Percentiles rank a stretch among this genome's conserved stretches.
phyloP scores from a whole-genome alignment of 2,888 invertebrate genomes.

The Geotrupes spiniger region DNA sequence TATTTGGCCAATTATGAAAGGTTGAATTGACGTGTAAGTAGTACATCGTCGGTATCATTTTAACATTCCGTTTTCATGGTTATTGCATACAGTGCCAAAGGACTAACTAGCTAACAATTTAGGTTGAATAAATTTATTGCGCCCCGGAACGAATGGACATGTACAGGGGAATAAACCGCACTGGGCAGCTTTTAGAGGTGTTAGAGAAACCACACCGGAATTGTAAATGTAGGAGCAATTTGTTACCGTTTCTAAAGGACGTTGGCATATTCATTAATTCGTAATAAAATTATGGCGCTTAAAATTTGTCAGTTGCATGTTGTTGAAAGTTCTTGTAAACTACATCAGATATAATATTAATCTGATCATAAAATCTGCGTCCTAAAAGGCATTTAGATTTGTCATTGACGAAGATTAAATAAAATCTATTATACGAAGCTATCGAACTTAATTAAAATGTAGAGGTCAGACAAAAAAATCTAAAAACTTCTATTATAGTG shows the following conservation, averaged over 20 bases:
- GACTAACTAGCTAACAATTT: constrained; percentile 23
- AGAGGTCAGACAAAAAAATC: no score
- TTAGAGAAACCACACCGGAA: constrained; percentile 22
- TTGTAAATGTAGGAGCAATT: constrained; percentile 18
- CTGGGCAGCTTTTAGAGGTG: constrained; percentile 18
- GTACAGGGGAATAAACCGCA: constrained; percentile 20
- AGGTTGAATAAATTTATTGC: constrained; percentile 25
- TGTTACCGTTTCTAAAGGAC: constrained; percentile 3
- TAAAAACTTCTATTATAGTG: no score
- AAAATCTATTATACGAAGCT: no score
- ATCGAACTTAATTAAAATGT: no score
- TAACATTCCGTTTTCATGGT: constrained; percentile 17
- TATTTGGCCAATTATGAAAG: no score
- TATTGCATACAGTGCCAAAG: constrained; percentile 16
- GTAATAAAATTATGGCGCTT: background rate
- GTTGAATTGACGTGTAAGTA: no score
- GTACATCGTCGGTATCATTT: constrained; percentile 17
- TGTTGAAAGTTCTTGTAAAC: no score
- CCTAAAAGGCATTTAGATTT: no score
- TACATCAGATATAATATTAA: no score
- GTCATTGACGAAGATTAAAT: no score
- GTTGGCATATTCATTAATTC: background rate
- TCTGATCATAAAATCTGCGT: no score
- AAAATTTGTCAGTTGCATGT: no score
- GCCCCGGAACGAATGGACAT: constrained; percentile 20